Evolutionary conservation across 2,797 vertebrate genomes (phyloP).

Genomic region (Anas bernieri): DNA sequence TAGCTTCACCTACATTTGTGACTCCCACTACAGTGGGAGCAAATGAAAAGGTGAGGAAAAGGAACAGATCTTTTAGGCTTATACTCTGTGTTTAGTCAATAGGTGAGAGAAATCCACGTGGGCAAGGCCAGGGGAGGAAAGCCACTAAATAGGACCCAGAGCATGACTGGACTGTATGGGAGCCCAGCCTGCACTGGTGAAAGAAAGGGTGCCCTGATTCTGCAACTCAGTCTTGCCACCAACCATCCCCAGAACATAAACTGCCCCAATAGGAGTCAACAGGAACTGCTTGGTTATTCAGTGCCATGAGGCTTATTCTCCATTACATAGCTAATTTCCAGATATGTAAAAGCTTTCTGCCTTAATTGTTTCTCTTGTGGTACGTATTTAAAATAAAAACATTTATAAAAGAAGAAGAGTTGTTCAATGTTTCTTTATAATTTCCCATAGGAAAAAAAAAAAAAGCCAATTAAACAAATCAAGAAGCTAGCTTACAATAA

Average conservation of each 20-base stretch:
- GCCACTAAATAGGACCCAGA: accelerated
- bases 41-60: background rate
- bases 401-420: background rate
- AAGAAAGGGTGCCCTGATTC: background rate
- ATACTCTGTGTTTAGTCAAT: background rate
- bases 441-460: background rate
- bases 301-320: background rate
- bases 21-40: background rate
- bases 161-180: background rate
- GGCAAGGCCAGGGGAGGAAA: background rate
- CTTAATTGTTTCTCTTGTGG: background rate
- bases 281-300: background rate
- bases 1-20: background rate
- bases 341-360: background rate
- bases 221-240: background rate
- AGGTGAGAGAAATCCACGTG: background rate
- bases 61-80: background rate
- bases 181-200: background rate
- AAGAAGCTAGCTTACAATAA: background rate
- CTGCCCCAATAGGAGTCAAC: background rate
- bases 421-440: background rate
- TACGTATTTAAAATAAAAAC: background rate
- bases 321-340: background rate
- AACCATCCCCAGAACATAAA: background rate
- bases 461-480: background rate